Conservation (phyloP, 2,113 vertebrate genomes). For the Toxostoma redivivum region DNA sequence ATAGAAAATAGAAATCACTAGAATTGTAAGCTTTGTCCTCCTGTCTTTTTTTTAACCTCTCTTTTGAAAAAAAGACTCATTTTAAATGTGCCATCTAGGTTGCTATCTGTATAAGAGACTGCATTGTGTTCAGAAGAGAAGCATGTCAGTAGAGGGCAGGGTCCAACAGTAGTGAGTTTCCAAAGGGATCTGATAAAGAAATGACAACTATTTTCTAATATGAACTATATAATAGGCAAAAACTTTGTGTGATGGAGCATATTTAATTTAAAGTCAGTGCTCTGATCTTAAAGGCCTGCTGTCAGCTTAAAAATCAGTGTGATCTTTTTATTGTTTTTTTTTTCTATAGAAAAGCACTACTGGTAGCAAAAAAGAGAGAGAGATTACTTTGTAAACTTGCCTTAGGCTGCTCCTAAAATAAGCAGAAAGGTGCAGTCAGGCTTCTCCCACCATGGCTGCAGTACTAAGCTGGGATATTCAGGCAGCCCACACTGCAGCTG, state of each 20-base stretch:
- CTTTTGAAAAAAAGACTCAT: neutral
- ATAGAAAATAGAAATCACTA: neutral
- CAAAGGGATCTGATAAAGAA: constrained; percentile 25
- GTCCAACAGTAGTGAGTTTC: constrained; percentile 12
- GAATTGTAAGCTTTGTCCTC: neutral
- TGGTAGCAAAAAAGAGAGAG: neutral
- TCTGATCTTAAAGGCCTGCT: neutral
- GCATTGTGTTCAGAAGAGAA: constrained; percentile 25
- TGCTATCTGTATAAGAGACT: neutral
- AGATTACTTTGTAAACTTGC: constrained; percentile 22
- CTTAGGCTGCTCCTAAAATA: constrained; percentile 40
- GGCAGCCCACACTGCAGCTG: constrained; percentile 20
- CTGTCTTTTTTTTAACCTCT: neutral
- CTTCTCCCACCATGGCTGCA: neutral
- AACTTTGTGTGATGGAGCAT: neutral
- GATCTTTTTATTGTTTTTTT: neutral
- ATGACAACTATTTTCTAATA: constrained; percentile 21
- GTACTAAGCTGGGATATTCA: neutral
- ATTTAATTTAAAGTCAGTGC: neutral
- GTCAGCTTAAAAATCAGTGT: neutral
- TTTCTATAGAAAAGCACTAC: neutral
- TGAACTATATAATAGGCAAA: neutral
- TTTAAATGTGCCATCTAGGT: neutral
- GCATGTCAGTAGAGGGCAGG: constrained; percentile 54
- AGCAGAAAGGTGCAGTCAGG: neutral